Evolutionary conservation across 2,113 vertebrate species (phyloP), one percentile per base, ranked within the genome.

Genomic region (Oreamnos americanus): DNA sequence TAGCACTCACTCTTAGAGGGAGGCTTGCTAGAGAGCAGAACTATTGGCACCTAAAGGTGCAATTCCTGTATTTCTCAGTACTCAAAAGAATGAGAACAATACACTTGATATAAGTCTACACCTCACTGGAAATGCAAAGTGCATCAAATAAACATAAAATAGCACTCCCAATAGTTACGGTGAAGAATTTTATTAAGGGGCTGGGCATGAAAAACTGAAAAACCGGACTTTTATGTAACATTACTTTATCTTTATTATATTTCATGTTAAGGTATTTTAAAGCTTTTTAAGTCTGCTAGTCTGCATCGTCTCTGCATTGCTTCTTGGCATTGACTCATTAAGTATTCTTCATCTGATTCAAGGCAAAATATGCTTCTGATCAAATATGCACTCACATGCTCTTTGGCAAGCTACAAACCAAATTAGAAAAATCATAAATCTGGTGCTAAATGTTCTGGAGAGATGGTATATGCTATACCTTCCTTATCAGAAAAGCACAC

Each of bases 331-430:
- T 93, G 97, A 97, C 81, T 98, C 98, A 97, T 97, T 98, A 97
- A 97, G 79, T 92, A 98, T 98, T 98, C 98, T 90, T 98, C 74
- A 96, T 98, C 84, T 90, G 96, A 97, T 96, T 98, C 95, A 95
- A 98, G 87, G 96, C 96, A 97, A 98, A 98, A 98, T 97, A 97
- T 97, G 97, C 97, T 98, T 98, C 98, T 98, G 97, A 97, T 98
- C 97, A 97, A 98, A 95, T 90, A 98, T 74, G 96, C 36, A 95
- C 84, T 96, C 33, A 90, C 94, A 97, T 98, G 90, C 97, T 98
- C 97, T 96, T 96, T 98, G 97, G 98, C 96, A 98, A 97, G 97
- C 98, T 90, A 96, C 91, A 97, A 97, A 97, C 96, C 82, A 78
- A 53, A 87, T 88, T 97, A 96, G 96, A 82, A 93, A 96, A 62